Evolutionary conservation across 2,888 invertebrate genomes (phyloP).

Genomic region (Eristalinus sepulchralis): DNA sequence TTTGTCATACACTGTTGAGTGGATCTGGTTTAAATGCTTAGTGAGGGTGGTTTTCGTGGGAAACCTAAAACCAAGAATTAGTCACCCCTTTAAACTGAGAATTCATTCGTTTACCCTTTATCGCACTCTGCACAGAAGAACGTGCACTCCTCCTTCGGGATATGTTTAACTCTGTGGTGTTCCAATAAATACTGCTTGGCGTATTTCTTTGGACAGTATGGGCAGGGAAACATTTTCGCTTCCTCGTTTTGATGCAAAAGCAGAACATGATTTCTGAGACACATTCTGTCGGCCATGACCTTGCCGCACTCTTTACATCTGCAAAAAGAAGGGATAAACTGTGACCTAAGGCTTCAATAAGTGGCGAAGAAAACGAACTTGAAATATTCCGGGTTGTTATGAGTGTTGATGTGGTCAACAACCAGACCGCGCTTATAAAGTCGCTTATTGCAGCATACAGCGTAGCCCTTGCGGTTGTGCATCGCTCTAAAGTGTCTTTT

Average conservation of each 20-base stretch:
- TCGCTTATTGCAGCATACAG: constrained; percentile 73
- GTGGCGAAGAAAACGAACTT: constrained; percentile 56
- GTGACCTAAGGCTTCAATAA: not conserved
- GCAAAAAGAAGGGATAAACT: not conserved
- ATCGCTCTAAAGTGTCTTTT: constrained; percentile 70
- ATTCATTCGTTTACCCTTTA: constrained; percentile 62
- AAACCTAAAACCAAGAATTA: constrained; percentile 45
- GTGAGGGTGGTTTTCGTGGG: constrained; percentile 64
- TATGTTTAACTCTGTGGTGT: constrained; percentile 69
- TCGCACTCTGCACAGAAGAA: constrained; percentile 72
- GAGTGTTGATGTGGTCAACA: constrained; percentile 73
- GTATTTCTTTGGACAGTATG: constrained; percentile 72
- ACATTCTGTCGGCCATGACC: constrained; percentile 70
- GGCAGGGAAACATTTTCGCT: constrained; percentile 63
- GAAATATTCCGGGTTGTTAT: constrained; percentile 73
- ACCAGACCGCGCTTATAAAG: constrained; percentile 71
- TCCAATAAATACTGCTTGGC: constrained; percentile 72
- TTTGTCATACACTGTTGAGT: constrained; percentile 68
- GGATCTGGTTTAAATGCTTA: constrained; percentile 66
- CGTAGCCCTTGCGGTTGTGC: constrained; percentile 72
- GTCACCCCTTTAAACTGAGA: not conserved
- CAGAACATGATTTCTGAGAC: constrained; percentile 70
- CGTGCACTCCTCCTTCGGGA: constrained; percentile 54
- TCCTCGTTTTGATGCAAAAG: constrained; percentile 71
- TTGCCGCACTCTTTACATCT: constrained; percentile 72